phyloP scores from a whole-genome alignment of 2,888 invertebrate species.

The Barypeithes pellucidus region DNA sequence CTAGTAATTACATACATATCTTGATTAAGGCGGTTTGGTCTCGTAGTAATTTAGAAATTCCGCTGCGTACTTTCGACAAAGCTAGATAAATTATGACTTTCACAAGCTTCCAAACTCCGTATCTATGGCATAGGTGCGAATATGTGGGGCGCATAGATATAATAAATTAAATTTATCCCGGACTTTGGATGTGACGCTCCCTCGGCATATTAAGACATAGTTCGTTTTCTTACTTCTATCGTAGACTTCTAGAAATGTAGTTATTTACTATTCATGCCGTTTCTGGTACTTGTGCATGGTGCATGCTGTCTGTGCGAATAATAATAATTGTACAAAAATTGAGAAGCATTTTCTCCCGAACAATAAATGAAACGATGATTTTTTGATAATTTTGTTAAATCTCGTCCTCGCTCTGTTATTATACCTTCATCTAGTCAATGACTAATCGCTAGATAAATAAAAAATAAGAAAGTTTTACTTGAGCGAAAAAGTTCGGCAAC shows the following conservation, averaged over 20 bases:
- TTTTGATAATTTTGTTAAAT: too few species aligned
- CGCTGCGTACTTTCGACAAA: neutral
- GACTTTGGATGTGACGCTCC: neutral
- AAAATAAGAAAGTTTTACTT: too few species aligned
- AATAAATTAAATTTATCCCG: neutral
- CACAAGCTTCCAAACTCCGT: neutral
- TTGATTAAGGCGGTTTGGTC: neutral
- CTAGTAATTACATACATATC: neutral
- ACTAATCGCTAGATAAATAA: too few species aligned
- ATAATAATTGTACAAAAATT: too few species aligned
- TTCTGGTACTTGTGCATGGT: neutral
- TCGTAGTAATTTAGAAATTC: neutral
- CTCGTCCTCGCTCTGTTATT: too few species aligned
- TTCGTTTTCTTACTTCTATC: too few species aligned
- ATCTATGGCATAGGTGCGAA: neutral
- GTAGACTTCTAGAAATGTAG: too few species aligned
- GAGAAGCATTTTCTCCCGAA: too few species aligned
- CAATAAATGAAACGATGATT: too few species aligned
- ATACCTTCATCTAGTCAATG: too few species aligned
- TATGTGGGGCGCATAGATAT: neutral
- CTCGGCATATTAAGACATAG: slow-evolving; percentile 4
- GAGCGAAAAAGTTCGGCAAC: too few species aligned
- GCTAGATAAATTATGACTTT: neutral
- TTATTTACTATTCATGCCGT: neutral
- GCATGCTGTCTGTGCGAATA: too few species aligned